Conservation (phyloP, 2,113 vertebrate species). For the Pedetes capensis region DNA sequence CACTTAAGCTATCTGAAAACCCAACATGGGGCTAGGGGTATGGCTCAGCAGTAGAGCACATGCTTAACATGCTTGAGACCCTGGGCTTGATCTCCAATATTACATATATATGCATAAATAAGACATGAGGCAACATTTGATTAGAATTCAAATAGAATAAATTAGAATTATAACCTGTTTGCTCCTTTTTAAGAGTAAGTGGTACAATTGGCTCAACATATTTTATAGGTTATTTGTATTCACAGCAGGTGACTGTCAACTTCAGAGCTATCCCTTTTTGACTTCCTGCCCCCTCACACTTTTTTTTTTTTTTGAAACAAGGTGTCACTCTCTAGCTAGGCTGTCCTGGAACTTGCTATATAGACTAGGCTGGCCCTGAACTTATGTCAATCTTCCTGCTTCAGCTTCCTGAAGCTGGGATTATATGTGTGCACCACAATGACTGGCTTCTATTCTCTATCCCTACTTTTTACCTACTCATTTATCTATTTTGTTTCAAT, state of each 20-base stretch:
- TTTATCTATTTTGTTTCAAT: neutral
- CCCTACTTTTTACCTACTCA: neutral
- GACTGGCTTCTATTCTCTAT: no score
- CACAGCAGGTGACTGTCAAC: neutral
- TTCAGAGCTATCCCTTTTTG: neutral
- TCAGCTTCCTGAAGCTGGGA: no score
- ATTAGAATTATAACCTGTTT: neutral
- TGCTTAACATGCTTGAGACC: no score
- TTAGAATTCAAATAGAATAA: no score
- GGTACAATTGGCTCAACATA: neutral
- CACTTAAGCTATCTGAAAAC: neutral
- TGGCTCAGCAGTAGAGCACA: neutral
- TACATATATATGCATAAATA: no score
- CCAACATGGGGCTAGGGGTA: neutral
- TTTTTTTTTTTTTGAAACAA: neutral
- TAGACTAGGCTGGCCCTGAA: no score
- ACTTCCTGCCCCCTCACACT: neutral
- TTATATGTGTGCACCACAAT: no score
- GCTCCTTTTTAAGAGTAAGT: neutral
- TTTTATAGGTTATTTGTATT: neutral
- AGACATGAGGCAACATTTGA: neutral
- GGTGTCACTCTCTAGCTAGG: no score
- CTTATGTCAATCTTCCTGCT: no score
- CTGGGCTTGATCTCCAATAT: no score
- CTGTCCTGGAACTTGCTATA: no score